phyloP scores from a whole-genome alignment of 2,113 vertebrate genomes.

The Cryptotis parvus region DNA sequence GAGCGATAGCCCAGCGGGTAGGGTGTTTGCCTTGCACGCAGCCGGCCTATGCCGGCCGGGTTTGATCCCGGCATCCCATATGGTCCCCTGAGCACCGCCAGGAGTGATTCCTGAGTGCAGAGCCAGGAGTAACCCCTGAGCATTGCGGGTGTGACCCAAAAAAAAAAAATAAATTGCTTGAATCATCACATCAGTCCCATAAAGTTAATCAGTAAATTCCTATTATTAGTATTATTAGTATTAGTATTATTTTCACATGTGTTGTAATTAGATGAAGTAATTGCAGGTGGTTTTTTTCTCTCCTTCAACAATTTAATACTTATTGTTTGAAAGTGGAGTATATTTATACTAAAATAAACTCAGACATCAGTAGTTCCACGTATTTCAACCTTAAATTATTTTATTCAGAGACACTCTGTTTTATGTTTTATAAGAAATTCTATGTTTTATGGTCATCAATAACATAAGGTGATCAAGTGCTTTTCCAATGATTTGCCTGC shows the following conservation, averaged over 20 bases:
- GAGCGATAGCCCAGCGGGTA: too few relatives aligned
- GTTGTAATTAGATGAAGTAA: not conserved
- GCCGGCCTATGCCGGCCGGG: too few relatives aligned
- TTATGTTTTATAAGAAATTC: too few relatives aligned
- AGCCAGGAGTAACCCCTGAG: too few relatives aligned
- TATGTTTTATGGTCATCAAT: not conserved
- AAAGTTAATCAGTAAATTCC: not conserved
- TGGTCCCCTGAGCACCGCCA: too few relatives aligned
- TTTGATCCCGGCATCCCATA: too few relatives aligned
- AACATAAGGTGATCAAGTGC: not conserved
- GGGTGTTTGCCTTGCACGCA: too few relatives aligned
- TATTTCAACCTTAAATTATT: not conserved
- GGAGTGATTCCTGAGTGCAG: too few relatives aligned
- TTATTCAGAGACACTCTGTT: not conserved
- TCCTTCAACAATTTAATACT: not conserved
- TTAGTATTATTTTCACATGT: not conserved
- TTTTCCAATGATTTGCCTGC: not conserved
- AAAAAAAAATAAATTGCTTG: conserved; percentile 16
- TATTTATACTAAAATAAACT: not conserved
- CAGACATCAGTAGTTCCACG: fast-evolving
- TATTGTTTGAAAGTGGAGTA: not conserved
- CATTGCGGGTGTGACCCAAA: too few relatives aligned
- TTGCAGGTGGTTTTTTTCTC: not conserved
- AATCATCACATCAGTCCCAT: not conserved
- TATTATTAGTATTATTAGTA: not conserved